Percentiles rank a stretch among this genome's conserved stretches.
Evolutionary conservation across 2,888 invertebrate species (phyloP).

Genomic region (Hydropsyche betteni): DNA sequence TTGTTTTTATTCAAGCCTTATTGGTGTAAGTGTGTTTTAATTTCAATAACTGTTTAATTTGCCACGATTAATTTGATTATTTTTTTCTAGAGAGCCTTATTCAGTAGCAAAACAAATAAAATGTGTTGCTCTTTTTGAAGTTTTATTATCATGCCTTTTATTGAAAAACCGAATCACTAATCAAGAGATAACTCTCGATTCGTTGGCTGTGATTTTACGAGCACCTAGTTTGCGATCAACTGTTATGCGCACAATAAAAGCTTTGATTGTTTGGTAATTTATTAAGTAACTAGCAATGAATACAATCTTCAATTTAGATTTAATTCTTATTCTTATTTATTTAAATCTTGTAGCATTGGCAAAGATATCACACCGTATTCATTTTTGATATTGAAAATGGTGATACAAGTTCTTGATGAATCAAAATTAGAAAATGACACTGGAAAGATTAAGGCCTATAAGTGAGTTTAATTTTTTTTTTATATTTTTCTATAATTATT

Average conservation of each 20-base stretch:
- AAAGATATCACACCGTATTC: conserved; percentile 54
- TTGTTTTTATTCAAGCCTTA: conserved; percentile 49
- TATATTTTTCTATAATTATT: not conserved
- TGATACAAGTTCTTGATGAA: conserved; percentile 55
- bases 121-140: conserved; percentile 54
- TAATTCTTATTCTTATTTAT: conserved; percentile 14
- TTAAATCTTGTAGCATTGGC: conserved; percentile 52
- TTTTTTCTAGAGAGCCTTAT: conserved; percentile 53
- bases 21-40: conserved; percentile 41
- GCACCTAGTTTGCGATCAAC: conserved; percentile 54
- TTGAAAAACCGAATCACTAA: conserved; percentile 54
- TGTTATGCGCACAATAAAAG: conserved; percentile 53
- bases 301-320: no score
- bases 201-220: conserved; percentile 54
- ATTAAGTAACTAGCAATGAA: not conserved
- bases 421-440: conserved; percentile 53
- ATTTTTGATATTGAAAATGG: conserved; percentile 52
- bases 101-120: conserved; percentile 55
- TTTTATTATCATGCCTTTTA: conserved; percentile 55
- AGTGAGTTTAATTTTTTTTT: conserved; percentile 51
- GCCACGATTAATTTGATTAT: not conserved
- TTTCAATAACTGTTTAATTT: not conserved
- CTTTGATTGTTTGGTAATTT: conserved; percentile 54
- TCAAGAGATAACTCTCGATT: conserved; percentile 54
- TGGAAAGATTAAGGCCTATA: conserved; percentile 53